Evolutionary conservation across 2,113 vertebrate species (phyloP), one percentile per base, ranked within the genome.

Genomic region (Todiramphus chloris): DNA sequence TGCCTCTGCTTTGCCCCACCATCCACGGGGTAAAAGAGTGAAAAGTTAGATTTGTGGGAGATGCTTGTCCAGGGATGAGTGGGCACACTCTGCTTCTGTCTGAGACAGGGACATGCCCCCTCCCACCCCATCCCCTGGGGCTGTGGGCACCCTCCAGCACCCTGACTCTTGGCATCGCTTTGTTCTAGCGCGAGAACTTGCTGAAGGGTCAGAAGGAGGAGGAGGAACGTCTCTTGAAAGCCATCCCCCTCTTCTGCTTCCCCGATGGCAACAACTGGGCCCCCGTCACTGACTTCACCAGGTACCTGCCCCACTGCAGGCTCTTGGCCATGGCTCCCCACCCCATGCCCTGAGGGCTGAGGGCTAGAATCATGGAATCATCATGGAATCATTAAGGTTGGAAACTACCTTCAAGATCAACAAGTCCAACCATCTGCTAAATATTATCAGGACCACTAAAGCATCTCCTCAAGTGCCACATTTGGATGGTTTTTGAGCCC

Each of bases 191-290:
- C 0, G 99, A 99, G 91, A 99, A 98, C 76, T 95, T 99, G 98
- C 98, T 98, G 48, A 98, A 97, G 66, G 98, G 97, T 66, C 99
- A 99, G 89, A 99, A 98, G 90, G 99, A 99, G 96, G 99, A 99
- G 62, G 99, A 99, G 79, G 99, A 99, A 77, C 98, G 99, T 92
- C 98, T 98, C 5, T 94, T 99, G 2, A 98, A 98, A 55, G 99
- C 99, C 25, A 99, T 99, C 83, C 99, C 99, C 5, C 98, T 99
- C 51, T 99, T 99, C 93, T 99, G 99, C 97, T 99, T 99, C 93
- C 99, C 99, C 0, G 99, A 99, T 0, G 99, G 99, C 55, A 99
- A 99, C 66, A 98, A 97, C 97, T 99, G 99, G 99, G 98, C 96
- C 6, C 98, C 99, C 0, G 46, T 99, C 80, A 98, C 98, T 0